These are phyloP conservation scores for Sebastes hubbsi DNA, from an alignment of 2,797 vertebrate species.

Conservation along the genomic window DNA sequence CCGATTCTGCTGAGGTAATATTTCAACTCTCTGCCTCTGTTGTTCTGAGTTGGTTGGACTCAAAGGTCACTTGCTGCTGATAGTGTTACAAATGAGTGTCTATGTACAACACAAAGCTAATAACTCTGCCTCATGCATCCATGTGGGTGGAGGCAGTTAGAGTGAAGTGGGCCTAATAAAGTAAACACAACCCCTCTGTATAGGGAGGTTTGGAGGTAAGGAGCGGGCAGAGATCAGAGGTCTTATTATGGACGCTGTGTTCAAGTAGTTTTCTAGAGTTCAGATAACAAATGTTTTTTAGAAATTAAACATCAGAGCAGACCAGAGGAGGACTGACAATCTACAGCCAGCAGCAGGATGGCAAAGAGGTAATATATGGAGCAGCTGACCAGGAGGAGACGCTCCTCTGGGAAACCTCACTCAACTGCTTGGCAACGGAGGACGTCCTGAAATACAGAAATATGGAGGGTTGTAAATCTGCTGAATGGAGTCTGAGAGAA, in stretches of 20 bases:
- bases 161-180: slow-evolving; percentile 18
- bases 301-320: slow-evolving; percentile 36
- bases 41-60: neutral
- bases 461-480: slow-evolving; percentile 33
- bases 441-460: slow-evolving; percentile 11
- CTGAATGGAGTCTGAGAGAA: neutral
- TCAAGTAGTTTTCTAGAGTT: slow-evolving; percentile 9
- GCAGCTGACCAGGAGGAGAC: slow-evolving; percentile 25
- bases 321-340: neutral
- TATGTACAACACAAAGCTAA: slow-evolving; percentile 21
- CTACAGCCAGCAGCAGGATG: slow-evolving; percentile 14
- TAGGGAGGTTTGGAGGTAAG: neutral
- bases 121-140: slow-evolving; percentile 9
- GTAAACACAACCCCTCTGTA: slow-evolving; percentile 29
- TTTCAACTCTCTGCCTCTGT: neutral
- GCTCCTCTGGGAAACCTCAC: slow-evolving; percentile 42
- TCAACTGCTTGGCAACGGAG: slow-evolving; percentile 14
- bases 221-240: neutral
- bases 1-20: neutral
- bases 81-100: slow-evolving; percentile 5
- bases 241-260: neutral
- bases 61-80: neutral
- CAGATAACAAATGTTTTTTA: slow-evolving; percentile 24
- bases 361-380: slow-evolving; percentile 30
- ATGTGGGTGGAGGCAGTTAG: slow-evolving; percentile 31